These are phyloP conservation scores for Amphibalanus amphitrite DNA, from an alignment of 1,140 invertebrate genomes.

Conservation along the genomic window DNA sequence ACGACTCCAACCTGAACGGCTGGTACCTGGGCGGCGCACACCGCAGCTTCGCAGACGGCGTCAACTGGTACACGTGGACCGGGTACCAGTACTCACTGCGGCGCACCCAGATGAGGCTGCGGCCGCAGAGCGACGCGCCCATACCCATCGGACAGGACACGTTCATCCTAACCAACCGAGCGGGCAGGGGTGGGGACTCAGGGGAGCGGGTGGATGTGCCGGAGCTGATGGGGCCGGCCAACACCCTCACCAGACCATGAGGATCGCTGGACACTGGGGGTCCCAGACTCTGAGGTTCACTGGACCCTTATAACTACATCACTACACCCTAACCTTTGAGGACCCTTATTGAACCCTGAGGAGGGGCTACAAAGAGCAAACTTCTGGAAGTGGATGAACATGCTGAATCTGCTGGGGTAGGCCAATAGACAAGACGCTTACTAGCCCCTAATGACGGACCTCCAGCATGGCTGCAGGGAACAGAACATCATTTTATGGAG, in stretches of 20 bases:
- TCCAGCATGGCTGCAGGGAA: too few relatives aligned
- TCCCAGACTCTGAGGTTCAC: too few relatives aligned
- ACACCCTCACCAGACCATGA: constrained; percentile 13
- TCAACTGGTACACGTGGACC: constrained; percentile 24
- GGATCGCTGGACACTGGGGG: too few relatives aligned
- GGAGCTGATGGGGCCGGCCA: constrained; percentile 13
- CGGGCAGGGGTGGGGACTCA: constrained; percentile 6
- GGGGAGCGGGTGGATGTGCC: constrained; percentile 9
- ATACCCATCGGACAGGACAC: constrained; percentile 15
- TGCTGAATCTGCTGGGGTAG: too few relatives aligned
- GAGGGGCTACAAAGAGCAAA: too few relatives aligned
- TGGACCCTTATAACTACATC: too few relatives aligned
- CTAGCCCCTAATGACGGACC: too few relatives aligned
- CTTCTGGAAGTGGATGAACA: too few relatives aligned
- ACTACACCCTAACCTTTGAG: too few relatives aligned
- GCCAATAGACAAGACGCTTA: too few relatives aligned
- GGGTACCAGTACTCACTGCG: constrained; percentile 23
- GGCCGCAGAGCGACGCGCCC: constrained; percentile 16
- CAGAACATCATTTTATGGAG: too few relatives aligned
- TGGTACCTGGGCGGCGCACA: constrained; percentile 20
- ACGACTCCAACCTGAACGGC: constrained; percentile 26
- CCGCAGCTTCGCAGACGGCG: constrained; percentile 20
- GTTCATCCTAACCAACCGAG: constrained; percentile 12
- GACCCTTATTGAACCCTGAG: too few relatives aligned
- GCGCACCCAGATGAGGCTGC: constrained; percentile 21